These are phyloP conservation scores for Ennomos quercinarius DNA, from an alignment of 2,888 invertebrate species.

Conservation along the genomic window DNA sequence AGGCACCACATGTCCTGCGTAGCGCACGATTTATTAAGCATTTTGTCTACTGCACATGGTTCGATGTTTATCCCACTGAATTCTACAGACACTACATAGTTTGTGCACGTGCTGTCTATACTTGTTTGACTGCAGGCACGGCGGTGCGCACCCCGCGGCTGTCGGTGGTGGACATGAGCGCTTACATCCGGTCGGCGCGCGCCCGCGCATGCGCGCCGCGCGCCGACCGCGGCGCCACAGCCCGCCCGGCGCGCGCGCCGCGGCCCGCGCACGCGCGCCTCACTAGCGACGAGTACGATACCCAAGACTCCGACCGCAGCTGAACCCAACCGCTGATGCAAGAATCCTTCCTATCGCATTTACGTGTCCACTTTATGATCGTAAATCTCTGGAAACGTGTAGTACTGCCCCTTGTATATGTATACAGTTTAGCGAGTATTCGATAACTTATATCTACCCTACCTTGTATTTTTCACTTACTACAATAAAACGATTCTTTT, in stretches of 20 bases:
- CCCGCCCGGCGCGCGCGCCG: constrained; percentile 51
- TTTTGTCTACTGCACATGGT: too few relatives aligned
- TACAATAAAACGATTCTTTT: constrained; percentile 67
- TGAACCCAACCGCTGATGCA: not conserved
- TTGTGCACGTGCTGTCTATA: too few relatives aligned
- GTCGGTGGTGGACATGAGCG: constrained; percentile 73
- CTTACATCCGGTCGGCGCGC: constrained; percentile 64
- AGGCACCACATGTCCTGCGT: too few relatives aligned
- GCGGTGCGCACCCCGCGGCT: constrained; percentile 73
- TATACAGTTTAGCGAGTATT: constrained; percentile 18
- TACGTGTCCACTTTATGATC: not conserved
- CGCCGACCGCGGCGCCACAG: constrained; percentile 10
- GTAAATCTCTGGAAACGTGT: constrained; percentile 3
- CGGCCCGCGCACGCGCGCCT: constrained; percentile 53
- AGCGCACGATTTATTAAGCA: too few relatives aligned
- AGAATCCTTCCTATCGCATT: too few relatives aligned
- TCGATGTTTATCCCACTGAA: too few relatives aligned
- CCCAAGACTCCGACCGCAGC: constrained; percentile 63
- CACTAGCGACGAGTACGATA: constrained; percentile 80
- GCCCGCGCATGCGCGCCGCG: constrained; percentile 16
- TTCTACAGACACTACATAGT: too few relatives aligned
- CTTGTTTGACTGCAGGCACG: constrained; percentile 52
- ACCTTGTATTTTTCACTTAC: constrained; percentile 38
- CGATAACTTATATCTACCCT: constrained; percentile 4
- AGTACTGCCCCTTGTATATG: constrained; percentile 18